Evolutionary conservation across 92 coral and sea anemone species (phyloP), one percentile per base, ranked within the genome.

Genomic region (Galaxea fascicularis): DNA sequence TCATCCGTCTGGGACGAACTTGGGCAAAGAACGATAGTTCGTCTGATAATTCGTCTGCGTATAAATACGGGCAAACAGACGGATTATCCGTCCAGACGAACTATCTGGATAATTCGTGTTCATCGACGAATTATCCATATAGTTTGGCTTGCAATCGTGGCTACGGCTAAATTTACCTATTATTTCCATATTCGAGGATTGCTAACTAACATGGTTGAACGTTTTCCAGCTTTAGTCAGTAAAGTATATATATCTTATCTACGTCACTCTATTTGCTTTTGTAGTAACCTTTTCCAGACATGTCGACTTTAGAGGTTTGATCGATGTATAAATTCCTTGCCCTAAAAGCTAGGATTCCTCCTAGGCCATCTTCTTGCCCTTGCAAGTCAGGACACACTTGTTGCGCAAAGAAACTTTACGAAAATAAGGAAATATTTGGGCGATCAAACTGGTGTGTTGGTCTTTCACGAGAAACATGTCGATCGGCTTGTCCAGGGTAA

Each of bases 211-310:
- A 49, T 15, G 54, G 15, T 15, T 49, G 2, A 49, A 49, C 0
- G 54, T 49, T 49, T 49, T 1, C 54, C 54, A 49, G 54, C 54
- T 49, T 49, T 49, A 49, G 54, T 49, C 54, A 49, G 15, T 49
- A 49, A 49, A 49, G 54, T 49, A 49, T 49, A 49, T 49, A 49
- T 49, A n/a, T n/a, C 54, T 49, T 49, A 49, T 49, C 54, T 49
- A 49, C 3, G 11, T 49, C 54, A 15, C 54, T 49, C 0, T 0
- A 49, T 49, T 49, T 49, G 9, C 9, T 0, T 49, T 49, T 49
- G 9, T 49, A 49, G 54, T 70, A n/a, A 83, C 87, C 87, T 83
- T 83, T 58, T 44, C 87, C 87, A 59, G 87, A 41, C 80, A 83
- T 24, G 44, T 83, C 87, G 31, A 83, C 71, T 60, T 51, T 73